Percentiles rank a stretch among this genome's conserved stretches.
phyloP scores from a whole-genome alignment of 2,888 invertebrate genomes.

The Tenthredo mesomela region DNA sequence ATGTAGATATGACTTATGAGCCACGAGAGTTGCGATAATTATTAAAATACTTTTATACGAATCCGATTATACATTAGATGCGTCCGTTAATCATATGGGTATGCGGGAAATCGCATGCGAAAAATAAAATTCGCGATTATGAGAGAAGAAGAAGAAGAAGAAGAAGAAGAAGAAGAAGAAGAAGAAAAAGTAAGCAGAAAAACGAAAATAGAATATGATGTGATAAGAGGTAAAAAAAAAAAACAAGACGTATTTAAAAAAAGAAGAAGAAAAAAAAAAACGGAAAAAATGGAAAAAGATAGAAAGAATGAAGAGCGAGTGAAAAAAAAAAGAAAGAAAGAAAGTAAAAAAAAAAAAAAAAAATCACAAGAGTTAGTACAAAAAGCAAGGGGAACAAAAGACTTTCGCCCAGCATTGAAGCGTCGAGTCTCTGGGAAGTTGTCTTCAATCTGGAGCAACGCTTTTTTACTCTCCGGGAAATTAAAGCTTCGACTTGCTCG shows the following conservation, averaged over 20 bases:
- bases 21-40: background rate
- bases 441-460: slow-evolving; percentile 42
- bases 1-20: background rate
- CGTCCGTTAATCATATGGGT: background rate
- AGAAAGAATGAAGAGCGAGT: background rate
- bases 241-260: background rate
- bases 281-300: background rate
- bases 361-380: slow-evolving; percentile 2
- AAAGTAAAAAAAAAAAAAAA: background rate
- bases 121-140: background rate
- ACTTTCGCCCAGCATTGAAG: slow-evolving; percentile 19
- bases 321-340: background rate
- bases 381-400: slow-evolving; percentile 35
- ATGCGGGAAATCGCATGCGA: background rate
- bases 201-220: background rate
- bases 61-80: no score
- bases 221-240: background rate
- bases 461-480: slow-evolving; percentile 37
- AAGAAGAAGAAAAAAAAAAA: background rate
- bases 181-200: no score
- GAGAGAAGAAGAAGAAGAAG: background rate
- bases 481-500: slow-evolving; percentile 41
- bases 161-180: no score
- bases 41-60: background rate
- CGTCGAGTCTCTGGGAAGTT: slow-evolving; percentile 23